A percentile compares a stretch with the other conserved stretches of the same genome.
Evolutionary conservation across 2,797 vertebrate genomes (phyloP).

Genomic region (Emydoidea blandingii): DNA sequence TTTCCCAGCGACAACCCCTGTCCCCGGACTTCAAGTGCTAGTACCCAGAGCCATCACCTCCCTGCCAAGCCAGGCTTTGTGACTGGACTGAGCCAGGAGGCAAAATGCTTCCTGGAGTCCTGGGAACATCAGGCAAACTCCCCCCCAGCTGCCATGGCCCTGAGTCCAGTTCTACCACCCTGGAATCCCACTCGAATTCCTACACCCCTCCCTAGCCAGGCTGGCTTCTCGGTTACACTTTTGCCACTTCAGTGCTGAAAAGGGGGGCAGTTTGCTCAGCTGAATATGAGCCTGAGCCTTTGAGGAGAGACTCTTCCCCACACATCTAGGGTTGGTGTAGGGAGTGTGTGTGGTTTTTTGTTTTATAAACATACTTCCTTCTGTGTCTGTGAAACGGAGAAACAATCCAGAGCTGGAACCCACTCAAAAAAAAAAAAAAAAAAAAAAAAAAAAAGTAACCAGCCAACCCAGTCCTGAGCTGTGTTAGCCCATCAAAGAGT

Average conservation of each 20-base stretch:
- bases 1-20: neutral
- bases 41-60: neutral
- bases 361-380: constrained; percentile 79
- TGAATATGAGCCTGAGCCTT: neutral
- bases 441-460: neutral
- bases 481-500: neutral
- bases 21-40: neutral
- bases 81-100: neutral
- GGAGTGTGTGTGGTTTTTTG: neutral
- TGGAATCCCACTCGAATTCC: neutral
- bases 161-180: neutral
- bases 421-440: constrained; percentile 61
- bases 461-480: neutral
- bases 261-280: neutral
- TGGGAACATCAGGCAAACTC: neutral
- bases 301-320: neutral
- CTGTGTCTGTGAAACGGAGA: constrained; percentile 79
- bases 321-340: neutral
- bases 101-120: neutral
- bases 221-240: neutral
- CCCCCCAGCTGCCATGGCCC: neutral
- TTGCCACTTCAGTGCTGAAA: neutral
- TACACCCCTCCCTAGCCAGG: neutral
- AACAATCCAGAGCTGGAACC: constrained; percentile 82
- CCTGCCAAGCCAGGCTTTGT: neutral